Conservation (phyloP, 1,140 invertebrate species). For the Pogonomyrmex barbatus region DNA sequence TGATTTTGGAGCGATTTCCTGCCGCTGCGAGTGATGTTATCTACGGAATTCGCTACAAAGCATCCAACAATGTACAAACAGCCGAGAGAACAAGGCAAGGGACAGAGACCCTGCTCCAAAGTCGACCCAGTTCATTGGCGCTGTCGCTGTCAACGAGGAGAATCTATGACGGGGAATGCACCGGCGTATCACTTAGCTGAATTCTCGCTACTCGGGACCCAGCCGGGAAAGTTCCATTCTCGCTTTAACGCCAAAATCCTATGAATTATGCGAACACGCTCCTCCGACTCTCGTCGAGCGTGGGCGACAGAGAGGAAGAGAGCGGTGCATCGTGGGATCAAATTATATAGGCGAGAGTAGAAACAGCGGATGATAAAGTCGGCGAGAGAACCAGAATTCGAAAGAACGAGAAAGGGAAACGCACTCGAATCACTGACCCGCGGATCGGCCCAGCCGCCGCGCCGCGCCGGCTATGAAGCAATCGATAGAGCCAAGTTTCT, state of each 20-base stretch:
- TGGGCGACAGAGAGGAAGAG: slow-evolving; percentile 11
- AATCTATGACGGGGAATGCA: slow-evolving; percentile 62
- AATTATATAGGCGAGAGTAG: slow-evolving; percentile 38
- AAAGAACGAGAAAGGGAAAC: slow-evolving; percentile 19
- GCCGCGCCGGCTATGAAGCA: slow-evolving; percentile 8
- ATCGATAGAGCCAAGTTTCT: slow-evolving; percentile 69
- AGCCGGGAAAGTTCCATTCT: slow-evolving; percentile 63
- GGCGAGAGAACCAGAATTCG: not conserved
- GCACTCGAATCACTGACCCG: slow-evolving; percentile 40
- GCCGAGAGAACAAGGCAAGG: slow-evolving; percentile 44
- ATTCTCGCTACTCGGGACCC: slow-evolving; percentile 54
- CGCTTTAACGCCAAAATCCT: slow-evolving; percentile 68
- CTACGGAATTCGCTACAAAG: slow-evolving; percentile 72
- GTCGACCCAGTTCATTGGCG: slow-evolving; percentile 63
- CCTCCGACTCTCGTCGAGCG: slow-evolving; percentile 37
- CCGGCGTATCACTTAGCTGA: slow-evolving; percentile 66
- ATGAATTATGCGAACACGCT: slow-evolving; percentile 68
- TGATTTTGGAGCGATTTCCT: slow-evolving; percentile 53
- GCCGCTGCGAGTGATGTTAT: slow-evolving; percentile 53
- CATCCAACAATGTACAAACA: slow-evolving; percentile 70
- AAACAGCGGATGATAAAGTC: slow-evolving; percentile 29
- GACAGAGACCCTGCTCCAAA: slow-evolving; percentile 60
- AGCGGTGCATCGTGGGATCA: slow-evolving; percentile 28
- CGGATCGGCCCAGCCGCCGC: slow-evolving; percentile 40
- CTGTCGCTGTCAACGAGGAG: slow-evolving; percentile 64